Base-by-base conservation (phyloP, 2,113 vertebrate genomes). In the Oenanthe melanoleuca region DNA sequence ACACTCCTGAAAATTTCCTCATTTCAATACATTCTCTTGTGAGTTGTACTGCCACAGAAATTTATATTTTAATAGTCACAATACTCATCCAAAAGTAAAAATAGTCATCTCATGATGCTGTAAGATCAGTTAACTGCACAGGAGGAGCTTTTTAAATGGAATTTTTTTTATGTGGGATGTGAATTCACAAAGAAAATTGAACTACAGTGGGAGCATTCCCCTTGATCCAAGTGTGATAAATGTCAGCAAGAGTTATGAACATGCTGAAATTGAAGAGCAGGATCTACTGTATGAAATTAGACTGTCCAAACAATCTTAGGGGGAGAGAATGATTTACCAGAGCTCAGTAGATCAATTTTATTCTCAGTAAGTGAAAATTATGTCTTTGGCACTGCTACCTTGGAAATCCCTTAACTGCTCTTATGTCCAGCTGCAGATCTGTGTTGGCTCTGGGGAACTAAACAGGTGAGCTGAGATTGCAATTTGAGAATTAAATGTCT, bases 181-280 rank as follows among this genome's bases (percentile, higher is more conserved):
- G 71, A 83, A 83, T 77, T 82, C 55, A 74, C 13, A 42, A 83
- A 88, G 71, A 63, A 77, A 88, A 88, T 50, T 91, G 64, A 94
- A 89, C 55, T 21, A 25, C 2, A 2, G 7, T 50, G 50, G 71
- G 70, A 92, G 38, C 64, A 70, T 86, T 93, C 38, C 23, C 55
- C 71, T 85, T 73, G 79, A 92, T 93, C 71, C 70, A 90, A 92
- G 33, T 28, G 50, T 88, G 85, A 83, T 77, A 86, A 73, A 92
- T 50, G 60, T 83, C 90, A 92, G 25, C 14, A 75, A 95, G 71
- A 93, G 26, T 88, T 93, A 95, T 50, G 56, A 80, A 37, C 29
- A 7, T 11, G 59, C 55, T 83, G 72, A 89, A 96, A 94, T 2
- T 61, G 79, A 89, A 95, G 14, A 80, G 55, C 33, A 61, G 78